Percentiles rank a stretch among this genome's conserved stretches.
phyloP scores from a whole-genome alignment of 1,140 invertebrate species.

The Eubasilissa regina region DNA sequence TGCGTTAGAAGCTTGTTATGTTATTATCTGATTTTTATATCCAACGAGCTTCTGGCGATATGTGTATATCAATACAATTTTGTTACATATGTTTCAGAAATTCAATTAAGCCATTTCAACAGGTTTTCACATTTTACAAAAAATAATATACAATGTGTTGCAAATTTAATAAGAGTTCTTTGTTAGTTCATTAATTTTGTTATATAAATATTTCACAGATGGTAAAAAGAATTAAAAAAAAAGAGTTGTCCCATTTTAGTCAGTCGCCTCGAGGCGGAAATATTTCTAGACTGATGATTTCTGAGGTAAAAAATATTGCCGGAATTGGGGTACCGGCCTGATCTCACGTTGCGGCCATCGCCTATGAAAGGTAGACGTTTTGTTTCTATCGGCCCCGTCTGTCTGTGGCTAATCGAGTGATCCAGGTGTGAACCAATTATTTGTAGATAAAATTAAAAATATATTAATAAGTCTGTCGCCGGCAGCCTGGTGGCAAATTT shows the following conservation, averaged over 20 bases:
- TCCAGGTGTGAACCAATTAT: constrained; percentile 38
- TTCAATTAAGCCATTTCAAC: too few species aligned
- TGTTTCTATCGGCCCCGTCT: background rate
- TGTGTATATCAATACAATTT: too few species aligned
- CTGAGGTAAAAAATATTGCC: constrained; percentile 12
- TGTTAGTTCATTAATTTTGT: background rate
- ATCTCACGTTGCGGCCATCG: constrained; percentile 5
- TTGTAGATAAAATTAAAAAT: constrained; percentile 27
- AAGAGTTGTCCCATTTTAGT: background rate
- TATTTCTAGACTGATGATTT: constrained; percentile 3
- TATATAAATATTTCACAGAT: background rate
- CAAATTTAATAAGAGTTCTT: too few species aligned
- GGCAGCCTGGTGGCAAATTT: background rate
- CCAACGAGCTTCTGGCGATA: too few species aligned
- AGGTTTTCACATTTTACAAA: too few species aligned
- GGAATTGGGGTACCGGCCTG: constrained; percentile 1
- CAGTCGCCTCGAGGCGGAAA: background rate
- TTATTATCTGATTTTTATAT: too few species aligned
- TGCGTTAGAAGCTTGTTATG: too few species aligned
- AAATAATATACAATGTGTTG: too few species aligned
- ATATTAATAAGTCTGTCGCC: constrained; percentile 10
- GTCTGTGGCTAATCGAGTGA: constrained; percentile 39
- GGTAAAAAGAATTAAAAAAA: background rate
- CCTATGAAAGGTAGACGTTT: background rate
- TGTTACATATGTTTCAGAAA: too few species aligned